A percentile compares a stretch with the other conserved stretches of the same genome.
These are phyloP conservation scores for Drosophila serrata DNA, from an alignment of 1,140 invertebrate genomes.

Conservation along the genomic window DNA sequence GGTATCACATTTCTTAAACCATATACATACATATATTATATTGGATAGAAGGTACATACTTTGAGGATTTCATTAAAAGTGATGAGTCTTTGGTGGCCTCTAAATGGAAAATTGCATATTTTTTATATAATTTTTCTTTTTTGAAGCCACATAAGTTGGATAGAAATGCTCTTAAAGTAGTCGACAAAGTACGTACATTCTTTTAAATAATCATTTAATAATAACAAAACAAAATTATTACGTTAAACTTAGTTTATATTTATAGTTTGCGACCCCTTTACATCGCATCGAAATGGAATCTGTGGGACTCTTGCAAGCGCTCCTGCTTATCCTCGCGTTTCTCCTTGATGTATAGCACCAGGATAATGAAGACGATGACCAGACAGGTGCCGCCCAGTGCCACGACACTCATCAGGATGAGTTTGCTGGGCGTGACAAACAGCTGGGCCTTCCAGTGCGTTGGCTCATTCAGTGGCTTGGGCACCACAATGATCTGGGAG, in stretches of 20 bases:
- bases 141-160: background rate
- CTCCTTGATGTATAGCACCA: constrained; percentile 97
- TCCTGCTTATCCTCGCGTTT: constrained; percentile 96
- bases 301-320: constrained; percentile 93
- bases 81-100: background rate
- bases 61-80: background rate
- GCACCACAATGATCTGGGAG: constrained; percentile 98
- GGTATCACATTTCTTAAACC: constrained; percentile 71
- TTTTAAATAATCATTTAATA: constrained; percentile 33
- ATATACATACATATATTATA: constrained; percentile 51
- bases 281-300: constrained; percentile 94
- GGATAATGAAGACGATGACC: constrained; percentile 94
- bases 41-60: background rate
- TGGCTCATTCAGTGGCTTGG: constrained; percentile 92
- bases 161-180: background rate
- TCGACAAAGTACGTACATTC: background rate
- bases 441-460: constrained; percentile 95
- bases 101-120: background rate
- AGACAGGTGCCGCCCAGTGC: constrained; percentile 95
- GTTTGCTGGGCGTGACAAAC: constrained; percentile 97
- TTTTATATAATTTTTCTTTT: background rate
- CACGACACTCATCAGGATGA: constrained; percentile 96
- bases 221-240: constrained; percentile 27
- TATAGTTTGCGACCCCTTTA: constrained; percentile 75
- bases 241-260: constrained; percentile 14